phyloP scores from a whole-genome alignment of 2,113 vertebrate species.

The Varanus komodoensis region DNA sequence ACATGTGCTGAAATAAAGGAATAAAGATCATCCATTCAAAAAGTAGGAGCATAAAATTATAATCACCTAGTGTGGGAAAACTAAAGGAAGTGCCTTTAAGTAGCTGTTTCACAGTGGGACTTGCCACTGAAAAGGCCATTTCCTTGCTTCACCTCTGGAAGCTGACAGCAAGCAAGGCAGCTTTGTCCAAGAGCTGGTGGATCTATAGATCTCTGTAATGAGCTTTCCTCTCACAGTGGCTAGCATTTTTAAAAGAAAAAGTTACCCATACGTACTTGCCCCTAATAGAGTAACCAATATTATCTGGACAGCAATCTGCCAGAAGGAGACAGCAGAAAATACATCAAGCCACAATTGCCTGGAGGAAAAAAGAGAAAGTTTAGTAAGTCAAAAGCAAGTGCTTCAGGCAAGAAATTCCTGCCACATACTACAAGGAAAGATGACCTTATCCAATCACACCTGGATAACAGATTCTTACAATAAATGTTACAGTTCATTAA shows the following conservation, averaged over 20 bases:
- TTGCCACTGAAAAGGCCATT: not conserved
- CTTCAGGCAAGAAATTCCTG: not conserved
- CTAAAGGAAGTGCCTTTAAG: too few species aligned
- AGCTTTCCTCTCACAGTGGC: not conserved
- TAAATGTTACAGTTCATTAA: slow-evolving; percentile 32
- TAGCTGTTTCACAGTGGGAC: too few species aligned
- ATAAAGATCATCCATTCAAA: not conserved
- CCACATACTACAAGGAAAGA: not conserved
- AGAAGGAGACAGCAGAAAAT: not conserved
- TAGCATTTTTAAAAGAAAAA: not conserved
- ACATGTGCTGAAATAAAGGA: not conserved
- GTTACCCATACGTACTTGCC: not conserved
- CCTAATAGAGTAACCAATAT: not conserved
- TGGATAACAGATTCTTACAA: slow-evolving; percentile 2
- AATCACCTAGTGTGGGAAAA: not conserved
- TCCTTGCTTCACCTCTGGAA: not conserved
- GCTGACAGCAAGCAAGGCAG: too few species aligned
- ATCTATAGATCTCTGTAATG: not conserved
- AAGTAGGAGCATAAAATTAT: not conserved
- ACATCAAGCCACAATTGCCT: not conserved
- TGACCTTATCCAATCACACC: not conserved
- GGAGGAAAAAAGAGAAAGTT: not conserved
- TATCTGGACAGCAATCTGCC: not conserved
- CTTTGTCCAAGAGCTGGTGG: not conserved
- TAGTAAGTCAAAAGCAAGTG: not conserved